A percentile compares a stretch with the other conserved stretches of the same genome.
These are phyloP conservation scores for Chelonus insularis DNA, from an alignment of 1,140 invertebrate genomes.

Conservation along the genomic window DNA sequence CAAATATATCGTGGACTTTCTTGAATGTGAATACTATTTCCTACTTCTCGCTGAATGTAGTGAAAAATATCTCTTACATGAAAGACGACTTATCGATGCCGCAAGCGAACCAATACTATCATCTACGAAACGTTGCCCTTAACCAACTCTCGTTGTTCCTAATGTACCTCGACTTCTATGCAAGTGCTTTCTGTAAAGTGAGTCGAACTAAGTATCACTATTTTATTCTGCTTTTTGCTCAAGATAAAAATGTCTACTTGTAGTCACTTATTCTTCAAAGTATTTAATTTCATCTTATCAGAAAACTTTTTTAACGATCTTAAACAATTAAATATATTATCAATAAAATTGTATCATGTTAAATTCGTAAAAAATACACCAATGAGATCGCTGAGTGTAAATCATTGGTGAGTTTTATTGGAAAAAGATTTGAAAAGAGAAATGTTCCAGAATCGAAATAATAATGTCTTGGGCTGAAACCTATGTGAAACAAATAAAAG, in stretches of 20 bases:
- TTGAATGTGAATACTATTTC: conserved; percentile 9
- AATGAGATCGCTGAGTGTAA: neutral
- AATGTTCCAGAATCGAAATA: neutral
- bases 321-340: neutral
- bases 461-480: neutral
- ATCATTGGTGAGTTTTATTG: neutral
- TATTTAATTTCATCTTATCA: neutral
- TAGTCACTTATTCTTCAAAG: neutral
- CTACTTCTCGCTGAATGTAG: conserved; percentile 15
- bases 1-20: neutral
- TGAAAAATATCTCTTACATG: conserved; percentile 12
- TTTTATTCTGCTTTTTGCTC: neutral
- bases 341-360: neutral
- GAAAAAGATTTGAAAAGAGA: neutral
- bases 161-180: neutral
- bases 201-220: neutral
- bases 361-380: too few species aligned
- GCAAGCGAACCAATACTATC: neutral
- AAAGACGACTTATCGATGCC: conserved; percentile 9
- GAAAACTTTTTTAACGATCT: neutral
- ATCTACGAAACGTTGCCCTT: conserved; percentile 7
- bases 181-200: neutral
- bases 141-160: neutral
- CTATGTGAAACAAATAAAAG: conserved; percentile 7
- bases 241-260: conserved; percentile 6